These are phyloP conservation scores for Meloidogyne chitwoodi DNA, from an alignment of 1,140 invertebrate species.

Conservation along the genomic window DNA sequence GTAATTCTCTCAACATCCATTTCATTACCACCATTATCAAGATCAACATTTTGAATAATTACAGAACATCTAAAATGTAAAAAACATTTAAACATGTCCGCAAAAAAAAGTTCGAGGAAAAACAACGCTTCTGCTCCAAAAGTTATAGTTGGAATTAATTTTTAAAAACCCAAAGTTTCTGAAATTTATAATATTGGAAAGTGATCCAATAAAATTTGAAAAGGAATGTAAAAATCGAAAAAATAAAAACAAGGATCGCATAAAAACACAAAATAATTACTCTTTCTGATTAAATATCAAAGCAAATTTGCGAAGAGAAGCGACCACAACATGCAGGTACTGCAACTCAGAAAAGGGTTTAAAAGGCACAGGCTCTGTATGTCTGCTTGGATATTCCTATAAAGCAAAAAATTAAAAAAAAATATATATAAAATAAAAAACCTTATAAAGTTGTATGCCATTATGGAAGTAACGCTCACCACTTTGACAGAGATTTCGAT, in stretches of 20 bases:
- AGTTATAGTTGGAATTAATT: too few species aligned
- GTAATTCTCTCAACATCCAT: constrained; percentile 13
- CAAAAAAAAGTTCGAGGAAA: too few species aligned
- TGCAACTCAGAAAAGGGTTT: constrained; percentile 5
- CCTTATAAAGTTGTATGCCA: constrained; percentile 13
- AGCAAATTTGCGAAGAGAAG: constrained; percentile 13
- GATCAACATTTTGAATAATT: constrained; percentile 15
- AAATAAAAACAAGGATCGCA: too few species aligned
- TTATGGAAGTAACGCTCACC: constrained; percentile 9
- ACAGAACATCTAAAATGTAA: constrained; percentile 3
- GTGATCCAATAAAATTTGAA: too few species aligned
- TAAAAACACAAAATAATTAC: too few species aligned
- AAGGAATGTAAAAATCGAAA: too few species aligned
- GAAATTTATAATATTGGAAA: too few species aligned
- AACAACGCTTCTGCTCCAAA: too few species aligned
- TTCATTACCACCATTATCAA: neutral
- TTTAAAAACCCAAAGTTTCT: too few species aligned
- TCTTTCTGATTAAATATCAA: constrained; percentile 10
- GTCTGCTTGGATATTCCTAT: constrained; percentile 10
- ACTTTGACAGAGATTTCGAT: neutral
- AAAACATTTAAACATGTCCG: too few species aligned
- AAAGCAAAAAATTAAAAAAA: neutral
- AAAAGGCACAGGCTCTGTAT: constrained; percentile 4
- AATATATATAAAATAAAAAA: neutral
- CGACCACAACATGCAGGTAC: constrained; percentile 15